These are phyloP conservation scores for Notoglanidium macrostoma DNA, from an alignment of 2,797 vertebrate genomes.

Conservation along the genomic window DNA sequence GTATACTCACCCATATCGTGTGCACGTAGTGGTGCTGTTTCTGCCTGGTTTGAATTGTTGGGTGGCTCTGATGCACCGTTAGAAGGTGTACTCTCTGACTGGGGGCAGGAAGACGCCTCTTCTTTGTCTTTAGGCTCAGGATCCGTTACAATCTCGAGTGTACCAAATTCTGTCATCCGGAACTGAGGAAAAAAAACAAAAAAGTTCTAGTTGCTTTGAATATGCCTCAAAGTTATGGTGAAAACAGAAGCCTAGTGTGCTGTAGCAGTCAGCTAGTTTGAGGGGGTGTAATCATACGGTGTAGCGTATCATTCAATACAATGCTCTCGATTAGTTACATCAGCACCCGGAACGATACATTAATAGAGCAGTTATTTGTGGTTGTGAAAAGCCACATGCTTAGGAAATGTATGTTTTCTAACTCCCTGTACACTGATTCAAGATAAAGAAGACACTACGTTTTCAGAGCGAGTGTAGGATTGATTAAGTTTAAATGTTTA, in stretches of 20 bases:
- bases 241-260: neutral
- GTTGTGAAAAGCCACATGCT: neutral
- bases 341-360: no score
- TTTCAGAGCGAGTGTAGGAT: neutral
- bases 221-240: neutral
- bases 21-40: slow-evolving; percentile 15
- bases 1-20: slow-evolving; percentile 25
- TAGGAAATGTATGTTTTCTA: neutral
- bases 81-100: slow-evolving; percentile 68
- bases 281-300: neutral
- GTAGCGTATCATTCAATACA: neutral
- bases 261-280: neutral
- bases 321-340: neutral
- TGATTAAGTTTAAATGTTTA: neutral
- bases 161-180: slow-evolving; percentile 84
- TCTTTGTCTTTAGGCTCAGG: slow-evolving; percentile 71
- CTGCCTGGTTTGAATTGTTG: slow-evolving; percentile 36
- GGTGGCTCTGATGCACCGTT: slow-evolving; percentile 47
- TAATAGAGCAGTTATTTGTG: neutral
- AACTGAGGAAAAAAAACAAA: slow-evolving; percentile 70
- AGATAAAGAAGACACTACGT: neutral
- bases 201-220: neutral
- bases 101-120: slow-evolving; percentile 64
- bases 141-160: slow-evolving; percentile 83
- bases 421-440: neutral